These are phyloP conservation scores for Cinclus cinclus DNA, from an alignment of 2,113 vertebrate genomes.

Conservation along the genomic window DNA sequence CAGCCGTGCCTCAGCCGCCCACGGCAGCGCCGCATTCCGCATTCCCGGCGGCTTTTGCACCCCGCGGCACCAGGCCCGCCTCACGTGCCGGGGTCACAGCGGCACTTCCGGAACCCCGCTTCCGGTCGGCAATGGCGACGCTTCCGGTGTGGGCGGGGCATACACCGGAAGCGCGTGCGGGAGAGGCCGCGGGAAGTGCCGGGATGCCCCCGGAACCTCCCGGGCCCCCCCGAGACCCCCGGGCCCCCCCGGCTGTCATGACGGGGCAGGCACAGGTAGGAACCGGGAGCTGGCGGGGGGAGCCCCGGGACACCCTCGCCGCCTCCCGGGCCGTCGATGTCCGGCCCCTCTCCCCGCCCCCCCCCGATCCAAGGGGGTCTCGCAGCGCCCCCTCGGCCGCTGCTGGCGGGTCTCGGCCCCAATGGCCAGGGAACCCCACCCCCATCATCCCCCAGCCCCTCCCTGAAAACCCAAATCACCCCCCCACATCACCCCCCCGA, in stretches of 20 bases:
- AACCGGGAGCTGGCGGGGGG: background rate
- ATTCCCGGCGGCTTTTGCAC: accelerated
- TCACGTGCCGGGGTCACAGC: background rate
- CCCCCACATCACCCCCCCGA: too few species aligned
- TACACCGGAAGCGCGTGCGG: background rate
- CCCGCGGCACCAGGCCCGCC: too few species aligned
- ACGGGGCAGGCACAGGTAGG: background rate
- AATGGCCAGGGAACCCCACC: too few species aligned
- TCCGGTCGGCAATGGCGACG: background rate
- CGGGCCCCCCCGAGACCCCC: background rate
- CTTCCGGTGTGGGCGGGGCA: background rate
- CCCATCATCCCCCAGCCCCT: too few species aligned
- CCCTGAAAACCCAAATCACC: too few species aligned
- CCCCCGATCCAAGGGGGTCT: background rate
- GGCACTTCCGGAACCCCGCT: background rate
- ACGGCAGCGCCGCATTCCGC: accelerated
- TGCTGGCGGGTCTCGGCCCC: too few species aligned
- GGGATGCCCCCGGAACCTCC: background rate
- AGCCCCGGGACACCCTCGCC: background rate
- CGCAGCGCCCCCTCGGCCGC: background rate
- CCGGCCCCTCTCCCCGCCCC: background rate
- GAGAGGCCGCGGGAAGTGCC: background rate
- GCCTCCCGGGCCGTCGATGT: background rate
- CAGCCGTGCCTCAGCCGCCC: background rate
- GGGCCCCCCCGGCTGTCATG: background rate